Evolutionary conservation across 2,797 vertebrate genomes (phyloP), one percentile per base, ranked within the genome.

Genomic region (Phoeniculus purpureus): DNA sequence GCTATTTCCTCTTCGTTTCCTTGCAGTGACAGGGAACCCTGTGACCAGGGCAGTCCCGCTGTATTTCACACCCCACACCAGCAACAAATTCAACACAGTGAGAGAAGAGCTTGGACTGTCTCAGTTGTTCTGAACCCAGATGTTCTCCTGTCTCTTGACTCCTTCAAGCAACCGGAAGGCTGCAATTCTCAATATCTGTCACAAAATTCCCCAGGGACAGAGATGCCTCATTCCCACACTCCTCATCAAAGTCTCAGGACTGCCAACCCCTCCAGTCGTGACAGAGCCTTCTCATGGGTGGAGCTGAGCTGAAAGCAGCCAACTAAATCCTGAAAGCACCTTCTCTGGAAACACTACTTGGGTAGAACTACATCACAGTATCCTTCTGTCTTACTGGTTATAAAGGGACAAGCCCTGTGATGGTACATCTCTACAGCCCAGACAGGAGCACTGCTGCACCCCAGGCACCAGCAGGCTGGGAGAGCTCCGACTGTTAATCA

Each of bases 31-130:
- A 58, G 45, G 50, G 51, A 52, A 50, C 12, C 52, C 37, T 64
- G 59, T 9, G 52, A 50, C 50, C 66, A 19, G 11, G 40, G 45
- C 60, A 72, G 70, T 15, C 23, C 29, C 0, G 1, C 23, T 32
- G 3, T 12, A 12, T 22, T 32, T 55, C 61, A 32, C 31, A 50
- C 20, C 60, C 54, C 11, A 7, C 26, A 60, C 18, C 13, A 47
- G 23, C 64, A 85, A 29, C n/a, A n/a, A 21, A 14, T 74, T 52
- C 11, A 16, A 2, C 0, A 17, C 0, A 15, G 37, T 3, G 25
- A 59, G 25, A 9, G 51, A 47, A 32, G 18, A 73, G 32, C 64
- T 43, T 26, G 6, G 4, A 7, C 23, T 3, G 45, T 37, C 37
- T 43, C 43, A 37, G 37, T 43, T 43, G 43, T 43, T 43, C 43